Conservation (phyloP, 2,797 vertebrate genomes). For the Aplochiton taeniatus region DNA sequence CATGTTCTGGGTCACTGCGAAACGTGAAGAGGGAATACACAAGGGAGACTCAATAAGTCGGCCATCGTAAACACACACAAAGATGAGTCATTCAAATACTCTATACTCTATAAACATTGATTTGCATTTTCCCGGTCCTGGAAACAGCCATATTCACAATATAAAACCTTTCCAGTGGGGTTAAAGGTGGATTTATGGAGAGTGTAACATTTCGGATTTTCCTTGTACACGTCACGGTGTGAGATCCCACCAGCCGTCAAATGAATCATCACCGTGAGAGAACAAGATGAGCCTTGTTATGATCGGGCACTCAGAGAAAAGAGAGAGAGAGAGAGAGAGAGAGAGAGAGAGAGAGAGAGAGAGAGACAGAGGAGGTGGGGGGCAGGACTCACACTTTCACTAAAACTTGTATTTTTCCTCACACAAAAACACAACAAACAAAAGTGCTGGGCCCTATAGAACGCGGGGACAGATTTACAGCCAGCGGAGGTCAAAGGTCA, state of each 20-base stretch:
- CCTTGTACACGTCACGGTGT: neutral
- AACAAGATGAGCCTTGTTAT: neutral
- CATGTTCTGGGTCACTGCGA: constrained; percentile 24
- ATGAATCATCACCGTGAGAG: constrained; percentile 22
- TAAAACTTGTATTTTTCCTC: constrained; percentile 40
- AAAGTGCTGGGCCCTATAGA: constrained; percentile 58
- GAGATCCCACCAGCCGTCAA: neutral
- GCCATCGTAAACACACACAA: no score
- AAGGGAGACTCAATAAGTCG: neutral
- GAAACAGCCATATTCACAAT: no score
- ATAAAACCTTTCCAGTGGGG: no score
- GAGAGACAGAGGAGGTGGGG: neutral
- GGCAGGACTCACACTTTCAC: constrained; percentile 37
- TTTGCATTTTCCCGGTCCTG: constrained; percentile 19
- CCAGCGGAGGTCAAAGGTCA: constrained; percentile 72
- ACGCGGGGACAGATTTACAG: constrained; percentile 77
- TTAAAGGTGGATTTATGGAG: no score
- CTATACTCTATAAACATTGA: no score
- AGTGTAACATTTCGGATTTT: neutral
- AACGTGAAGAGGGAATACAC: neutral
- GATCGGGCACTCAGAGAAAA: constrained; percentile 8
- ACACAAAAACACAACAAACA: constrained; percentile 58
- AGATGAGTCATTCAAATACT: no score
- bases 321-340: constrained; percentile 18
- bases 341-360: constrained; percentile 16